phyloP scores from a whole-genome alignment of 2,797 vertebrate genomes.

The Petrocephalus sullivani region DNA sequence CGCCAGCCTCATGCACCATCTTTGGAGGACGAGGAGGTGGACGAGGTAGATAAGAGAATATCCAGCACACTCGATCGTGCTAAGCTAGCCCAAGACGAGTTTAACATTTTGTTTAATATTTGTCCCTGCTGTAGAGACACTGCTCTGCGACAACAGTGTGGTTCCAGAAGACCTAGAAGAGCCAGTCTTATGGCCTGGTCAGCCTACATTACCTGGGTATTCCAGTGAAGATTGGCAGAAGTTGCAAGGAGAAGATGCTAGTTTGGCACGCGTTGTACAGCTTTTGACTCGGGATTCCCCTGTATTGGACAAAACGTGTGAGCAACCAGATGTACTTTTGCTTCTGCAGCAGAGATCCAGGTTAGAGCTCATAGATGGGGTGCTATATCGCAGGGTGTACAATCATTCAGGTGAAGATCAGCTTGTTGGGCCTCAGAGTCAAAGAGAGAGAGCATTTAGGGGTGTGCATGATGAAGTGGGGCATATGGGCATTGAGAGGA shows the following conservation, averaged over 20 bases:
- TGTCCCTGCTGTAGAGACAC: neutral
- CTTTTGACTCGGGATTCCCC: neutral
- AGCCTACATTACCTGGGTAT: neutral
- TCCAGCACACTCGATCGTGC: neutral
- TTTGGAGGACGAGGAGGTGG: neutral
- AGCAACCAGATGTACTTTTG: neutral
- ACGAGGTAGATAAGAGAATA: neutral
- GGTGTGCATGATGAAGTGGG: neutral
- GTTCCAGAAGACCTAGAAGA: neutral
- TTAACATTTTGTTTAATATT: neutral
- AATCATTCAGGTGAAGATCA: neutral
- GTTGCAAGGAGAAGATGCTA: neutral
- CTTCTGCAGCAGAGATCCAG: neutral
- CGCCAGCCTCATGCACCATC: neutral
- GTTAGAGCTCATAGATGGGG: neutral
- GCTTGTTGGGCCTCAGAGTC: neutral
- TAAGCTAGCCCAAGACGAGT: neutral
- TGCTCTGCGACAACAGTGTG: neutral
- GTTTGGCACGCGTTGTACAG: neutral
- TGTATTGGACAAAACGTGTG: neutral
- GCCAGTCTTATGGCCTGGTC: neutral
- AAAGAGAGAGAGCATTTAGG: neutral
- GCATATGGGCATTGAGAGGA: neutral
- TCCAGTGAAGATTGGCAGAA: neutral
- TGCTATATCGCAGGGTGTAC: neutral